Evolutionary conservation across 2,113 vertebrate species (phyloP).

Genomic region (Alligator sinensis): DNA sequence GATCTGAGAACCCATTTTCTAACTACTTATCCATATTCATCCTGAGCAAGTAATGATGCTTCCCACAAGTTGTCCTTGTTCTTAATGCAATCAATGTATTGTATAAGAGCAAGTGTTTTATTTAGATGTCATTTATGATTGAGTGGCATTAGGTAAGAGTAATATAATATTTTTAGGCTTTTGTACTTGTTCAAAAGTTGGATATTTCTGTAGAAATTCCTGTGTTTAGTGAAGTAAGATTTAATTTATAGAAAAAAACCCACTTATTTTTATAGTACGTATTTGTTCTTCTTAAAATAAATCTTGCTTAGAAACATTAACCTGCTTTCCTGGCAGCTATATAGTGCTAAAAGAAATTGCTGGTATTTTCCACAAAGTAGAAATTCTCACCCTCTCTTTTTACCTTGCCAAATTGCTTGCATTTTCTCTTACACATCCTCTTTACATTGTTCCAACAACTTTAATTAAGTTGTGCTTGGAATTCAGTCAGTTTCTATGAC

Average conservation of each 20-base stretch:
- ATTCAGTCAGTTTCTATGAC: neutral
- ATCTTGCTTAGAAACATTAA: neutral
- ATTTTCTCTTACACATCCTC: neutral
- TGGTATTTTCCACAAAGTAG: neutral
- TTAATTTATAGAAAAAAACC: neutral
- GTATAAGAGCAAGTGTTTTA: neutral
- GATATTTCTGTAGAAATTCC: neutral
- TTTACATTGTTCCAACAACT: neutral
- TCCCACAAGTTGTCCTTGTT: neutral
- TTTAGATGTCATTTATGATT: neutral
- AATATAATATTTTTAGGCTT: fast-evolving
- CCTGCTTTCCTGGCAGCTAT: neutral
- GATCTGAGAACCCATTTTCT: neutral
- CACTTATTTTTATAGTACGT: neutral
- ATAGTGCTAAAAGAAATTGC: neutral
- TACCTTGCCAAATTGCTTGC: neutral
- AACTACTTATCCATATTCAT: neutral
- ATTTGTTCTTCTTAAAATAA: neutral
- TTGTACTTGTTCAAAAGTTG: neutral
- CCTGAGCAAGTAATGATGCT: neutral
- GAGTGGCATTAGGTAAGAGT: neutral
- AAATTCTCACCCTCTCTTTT: neutral
- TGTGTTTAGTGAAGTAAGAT: neutral
- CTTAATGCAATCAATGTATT: neutral
- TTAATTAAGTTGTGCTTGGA: neutral